Base-by-base conservation (phyloP, 2,888 invertebrate species). In the Melipona beecheii region DNA sequence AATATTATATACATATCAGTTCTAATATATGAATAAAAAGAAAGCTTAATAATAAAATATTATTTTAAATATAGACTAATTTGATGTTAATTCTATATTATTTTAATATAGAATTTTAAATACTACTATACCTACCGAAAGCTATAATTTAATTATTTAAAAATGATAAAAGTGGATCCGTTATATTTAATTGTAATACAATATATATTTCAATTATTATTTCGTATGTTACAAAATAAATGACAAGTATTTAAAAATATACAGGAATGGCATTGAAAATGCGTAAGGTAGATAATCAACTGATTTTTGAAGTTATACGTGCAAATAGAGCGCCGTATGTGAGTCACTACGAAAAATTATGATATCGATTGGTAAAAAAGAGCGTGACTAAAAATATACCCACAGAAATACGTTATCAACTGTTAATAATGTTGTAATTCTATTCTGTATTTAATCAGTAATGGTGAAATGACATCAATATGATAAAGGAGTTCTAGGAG, bases 201-300 rank as follows among this genome's bases (percentile, higher is more conserved):
- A 65, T 52, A 65, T 64, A 36, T n/a, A 13, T 24, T n/a, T 43
- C 19, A 21, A 24, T 43, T 43, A 58, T 49, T 49, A 1, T 58
- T 68, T 9, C 24, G n/a, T 58, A 27, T 50, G 4, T 21, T 50
- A 52, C 2, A n/a, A 70, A 50, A 49, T 70, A 62, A 52, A 54
- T 56, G 24, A 49, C 62, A 52, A 52, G 21, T 56, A 43, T 43
- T 66, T 56, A 43, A 73, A 71, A 58, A 27, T 52, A 64, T 21
- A 43, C 43, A 70, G 56, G 21, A 68, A 70, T 27, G 76, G 50
- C 75, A 31, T 56, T 69, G 64, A 60, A 62, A 76, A 68, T 71
- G 36, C 68, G 36, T 31, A 21, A 80, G 19, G 4, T 70, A 85
- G 84, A 83, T 13, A 65, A 54, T n/a, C 24, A 31, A 31, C 74